Evolutionary conservation across 2,797 vertebrate genomes (phyloP).

Genomic region (Eleutherodactylus coqui): DNA sequence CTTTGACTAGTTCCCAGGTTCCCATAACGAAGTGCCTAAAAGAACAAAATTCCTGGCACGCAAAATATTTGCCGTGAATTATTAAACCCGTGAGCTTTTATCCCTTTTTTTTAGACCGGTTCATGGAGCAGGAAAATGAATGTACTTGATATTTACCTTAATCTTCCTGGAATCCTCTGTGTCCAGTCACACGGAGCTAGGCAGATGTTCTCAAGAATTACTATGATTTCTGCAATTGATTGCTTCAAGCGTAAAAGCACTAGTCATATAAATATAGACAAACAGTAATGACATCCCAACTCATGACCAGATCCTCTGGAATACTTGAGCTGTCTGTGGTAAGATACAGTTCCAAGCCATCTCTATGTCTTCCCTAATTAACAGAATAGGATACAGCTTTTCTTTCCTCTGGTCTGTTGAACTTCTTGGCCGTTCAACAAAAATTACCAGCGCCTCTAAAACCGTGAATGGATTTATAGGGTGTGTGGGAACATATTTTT

Average conservation of each 20-base stretch:
- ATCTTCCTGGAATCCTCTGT: not conserved
- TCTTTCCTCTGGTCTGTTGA: not conserved
- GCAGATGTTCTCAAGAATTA: slow-evolving; percentile 15
- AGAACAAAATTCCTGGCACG: no score
- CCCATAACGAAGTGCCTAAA: no score
- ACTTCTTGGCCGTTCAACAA: slow-evolving; percentile 3
- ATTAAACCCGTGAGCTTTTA: not conserved
- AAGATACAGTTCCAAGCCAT: not conserved
- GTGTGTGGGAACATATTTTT: not conserved
- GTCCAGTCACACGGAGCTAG: not conserved
- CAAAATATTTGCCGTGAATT: not conserved
- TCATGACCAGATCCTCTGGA: not conserved
- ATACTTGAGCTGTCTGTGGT: not conserved
- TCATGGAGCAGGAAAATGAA: not conserved
- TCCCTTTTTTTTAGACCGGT: not conserved
- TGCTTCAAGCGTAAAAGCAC: not conserved
- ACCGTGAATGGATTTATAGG: slow-evolving; percentile 20
- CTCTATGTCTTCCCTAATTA: not conserved
- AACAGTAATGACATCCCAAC: not conserved
- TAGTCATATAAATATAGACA: not conserved
- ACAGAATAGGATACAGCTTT: not conserved
- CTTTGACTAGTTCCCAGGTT: no score
- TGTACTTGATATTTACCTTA: no score
- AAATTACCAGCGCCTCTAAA: not conserved
- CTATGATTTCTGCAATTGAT: not conserved